Conservation (phyloP, 2,113 vertebrate species). For the Chroicocephalus ridibundus region DNA sequence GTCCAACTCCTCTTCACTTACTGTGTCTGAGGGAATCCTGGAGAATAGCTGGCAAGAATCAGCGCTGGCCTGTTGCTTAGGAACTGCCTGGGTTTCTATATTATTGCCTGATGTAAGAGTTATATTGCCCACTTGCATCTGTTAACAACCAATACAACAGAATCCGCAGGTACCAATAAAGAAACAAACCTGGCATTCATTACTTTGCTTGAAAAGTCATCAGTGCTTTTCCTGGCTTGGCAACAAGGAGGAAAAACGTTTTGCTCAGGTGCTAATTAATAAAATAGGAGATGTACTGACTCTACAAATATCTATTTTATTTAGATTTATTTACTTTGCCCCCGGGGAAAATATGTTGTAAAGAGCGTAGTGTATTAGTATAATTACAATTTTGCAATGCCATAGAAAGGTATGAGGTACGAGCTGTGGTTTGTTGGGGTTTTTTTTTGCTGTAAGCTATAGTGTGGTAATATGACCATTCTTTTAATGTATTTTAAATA, state of each 20-base stretch:
- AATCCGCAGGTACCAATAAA: slow-evolving; percentile 72
- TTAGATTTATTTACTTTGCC: slow-evolving; percentile 60
- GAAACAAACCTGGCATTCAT: slow-evolving; percentile 60
- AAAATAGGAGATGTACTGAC: slow-evolving; percentile 20
- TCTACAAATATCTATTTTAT: slow-evolving; percentile 39
- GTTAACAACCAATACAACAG: slow-evolving; percentile 71
- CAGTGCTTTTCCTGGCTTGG: slow-evolving; percentile 18
- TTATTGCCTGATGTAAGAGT: slow-evolving; percentile 71
- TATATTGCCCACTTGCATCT: slow-evolving; percentile 71
- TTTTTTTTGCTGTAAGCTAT: background rate
- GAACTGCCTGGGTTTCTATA: slow-evolving; percentile 59
- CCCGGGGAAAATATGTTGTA: background rate
- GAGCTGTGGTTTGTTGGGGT: background rate
- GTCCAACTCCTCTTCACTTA: slow-evolving; percentile 62
- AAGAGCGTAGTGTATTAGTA: background rate
- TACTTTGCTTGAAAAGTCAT: slow-evolving; percentile 56
- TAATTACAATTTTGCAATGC: slow-evolving; percentile 34
- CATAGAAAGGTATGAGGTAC: background rate
- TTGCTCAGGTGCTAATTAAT: slow-evolving; percentile 62
- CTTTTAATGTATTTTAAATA: background rate
- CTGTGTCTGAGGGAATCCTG: slow-evolving; percentile 59
- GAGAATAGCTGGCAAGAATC: slow-evolving; percentile 52
- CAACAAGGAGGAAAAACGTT: background rate
- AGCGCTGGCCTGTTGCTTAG: slow-evolving; percentile 67
- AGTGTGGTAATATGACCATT: background rate